Percentiles rank a stretch among this genome's conserved stretches.
These are phyloP conservation scores for Heteropelma amictum DNA, from an alignment of 2,888 invertebrate genomes.

Conservation along the genomic window DNA sequence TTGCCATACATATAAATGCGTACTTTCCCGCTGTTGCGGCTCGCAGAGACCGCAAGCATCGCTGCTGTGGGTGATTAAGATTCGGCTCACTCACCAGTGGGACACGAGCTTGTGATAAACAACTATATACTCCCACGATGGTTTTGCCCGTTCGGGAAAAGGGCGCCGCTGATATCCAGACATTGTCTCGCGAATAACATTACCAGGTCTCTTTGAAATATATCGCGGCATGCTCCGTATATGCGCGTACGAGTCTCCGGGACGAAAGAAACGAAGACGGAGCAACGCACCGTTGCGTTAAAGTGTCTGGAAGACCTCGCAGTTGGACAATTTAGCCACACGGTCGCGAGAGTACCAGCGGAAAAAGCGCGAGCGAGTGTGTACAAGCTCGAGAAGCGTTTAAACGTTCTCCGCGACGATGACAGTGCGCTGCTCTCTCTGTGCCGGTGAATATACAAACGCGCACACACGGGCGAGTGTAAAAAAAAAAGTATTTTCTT, in stretches of 20 bases:
- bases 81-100: conserved; percentile 45
- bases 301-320: background rate
- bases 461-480: background rate
- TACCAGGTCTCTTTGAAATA: conserved; percentile 42
- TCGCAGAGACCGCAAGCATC: background rate
- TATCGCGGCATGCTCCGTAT: conserved; percentile 25
- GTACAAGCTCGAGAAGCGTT: conserved; percentile 46
- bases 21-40: conserved; percentile 9
- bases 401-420: conserved; percentile 44
- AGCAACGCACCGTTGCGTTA: background rate
- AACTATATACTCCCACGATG: conserved; percentile 38
- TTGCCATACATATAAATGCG: background rate
- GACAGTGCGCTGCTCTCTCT: conserved; percentile 34
- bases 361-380: background rate
- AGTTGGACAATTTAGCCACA: conserved; percentile 15
- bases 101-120: conserved; percentile 35
- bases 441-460: background rate
- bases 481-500: conserved; percentile 18
- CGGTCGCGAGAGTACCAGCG: conserved; percentile 11
- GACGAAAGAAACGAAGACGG: background rate
- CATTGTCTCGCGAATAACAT: conserved; percentile 45
- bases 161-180: conserved; percentile 26
- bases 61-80: conserved; percentile 44
- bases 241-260: background rate
- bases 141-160: conserved; percentile 29